These are phyloP conservation scores for Nudaria mundana DNA, from an alignment of 2,888 invertebrate genomes.

Conservation along the genomic window DNA sequence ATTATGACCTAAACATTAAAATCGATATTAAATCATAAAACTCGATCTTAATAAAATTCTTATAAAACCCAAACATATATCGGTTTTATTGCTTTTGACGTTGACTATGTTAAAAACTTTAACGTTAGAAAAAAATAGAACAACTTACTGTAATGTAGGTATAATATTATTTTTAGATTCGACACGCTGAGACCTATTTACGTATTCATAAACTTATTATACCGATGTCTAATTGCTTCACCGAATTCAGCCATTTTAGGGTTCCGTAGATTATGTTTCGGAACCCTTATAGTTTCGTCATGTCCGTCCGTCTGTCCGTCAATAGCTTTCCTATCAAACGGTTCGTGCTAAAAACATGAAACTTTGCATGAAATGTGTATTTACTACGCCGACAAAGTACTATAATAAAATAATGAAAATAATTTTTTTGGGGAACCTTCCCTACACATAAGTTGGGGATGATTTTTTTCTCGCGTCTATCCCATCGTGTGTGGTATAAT, in stretches of 20 bases:
- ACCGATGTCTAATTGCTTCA: conserved; percentile 23
- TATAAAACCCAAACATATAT: background rate
- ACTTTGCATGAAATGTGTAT: no score
- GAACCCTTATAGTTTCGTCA: no score
- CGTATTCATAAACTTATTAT: conserved; percentile 15
- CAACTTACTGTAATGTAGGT: conserved; percentile 21
- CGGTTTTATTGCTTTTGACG: conserved; percentile 10
- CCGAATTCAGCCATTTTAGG: conserved; percentile 20
- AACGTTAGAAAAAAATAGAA: conserved; percentile 24
- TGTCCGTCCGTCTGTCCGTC: no score
- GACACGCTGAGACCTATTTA: conserved; percentile 23
- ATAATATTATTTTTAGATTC: conserved; percentile 22
- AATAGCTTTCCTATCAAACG: no score
- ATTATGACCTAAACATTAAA: background rate
- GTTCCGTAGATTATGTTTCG: no score
- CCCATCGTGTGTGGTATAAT: no score
- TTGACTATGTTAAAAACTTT: conserved; percentile 15
- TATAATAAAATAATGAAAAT: no score
- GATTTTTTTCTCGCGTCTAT: no score
- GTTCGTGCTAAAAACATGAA: no score
- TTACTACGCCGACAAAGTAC: no score
- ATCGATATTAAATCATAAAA: conserved; percentile 2
- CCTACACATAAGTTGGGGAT: no score
- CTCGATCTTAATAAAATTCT: background rate
- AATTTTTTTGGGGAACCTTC: no score